Conservation (phyloP, 1,140 invertebrate species). For the Drosophila pandora region DNA sequence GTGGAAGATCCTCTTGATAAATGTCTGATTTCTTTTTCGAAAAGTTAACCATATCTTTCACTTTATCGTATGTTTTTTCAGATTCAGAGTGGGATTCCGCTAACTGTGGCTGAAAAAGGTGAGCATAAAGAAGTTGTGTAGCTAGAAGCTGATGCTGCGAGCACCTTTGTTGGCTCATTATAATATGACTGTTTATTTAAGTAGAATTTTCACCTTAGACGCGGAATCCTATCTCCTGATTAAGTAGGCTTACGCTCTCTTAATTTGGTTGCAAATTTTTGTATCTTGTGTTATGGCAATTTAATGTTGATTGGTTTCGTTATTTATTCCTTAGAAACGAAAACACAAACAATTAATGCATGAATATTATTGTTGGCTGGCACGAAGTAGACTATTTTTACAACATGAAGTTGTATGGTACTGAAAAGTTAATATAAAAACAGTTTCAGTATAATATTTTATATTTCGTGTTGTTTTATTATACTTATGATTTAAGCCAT, state of each 20-base stretch:
- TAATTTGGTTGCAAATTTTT: not conserved
- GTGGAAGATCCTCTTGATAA: slow-evolving; percentile 16
- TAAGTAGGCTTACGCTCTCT: not conserved
- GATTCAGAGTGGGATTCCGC: slow-evolving; percentile 8
- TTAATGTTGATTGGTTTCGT: no score
- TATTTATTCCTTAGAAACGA: no score
- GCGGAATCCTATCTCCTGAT: slow-evolving; percentile 4
- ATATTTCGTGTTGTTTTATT: no score
- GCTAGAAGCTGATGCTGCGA: slow-evolving; percentile 55
- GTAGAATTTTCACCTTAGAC: slow-evolving; percentile 39
- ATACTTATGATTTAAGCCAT: no score
- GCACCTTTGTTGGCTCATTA: slow-evolving; percentile 35
- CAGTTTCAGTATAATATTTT: no score
- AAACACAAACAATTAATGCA: no score
- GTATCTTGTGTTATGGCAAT: no score
- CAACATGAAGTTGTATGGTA: no score
- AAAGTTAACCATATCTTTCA: slow-evolving; percentile 29
- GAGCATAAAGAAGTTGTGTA: slow-evolving; percentile 60
- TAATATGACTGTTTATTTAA: slow-evolving; percentile 39
- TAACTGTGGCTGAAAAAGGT: slow-evolving; percentile 51
- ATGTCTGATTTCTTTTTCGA: slow-evolving; percentile 29
- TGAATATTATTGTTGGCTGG: no score
- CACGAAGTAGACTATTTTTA: no score
- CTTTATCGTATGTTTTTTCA: slow-evolving; percentile 9
- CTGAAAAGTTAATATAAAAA: no score